A percentile compares a stretch with the other conserved stretches of the same genome.
phyloP scores from a whole-genome alignment of 2,113 vertebrate species.

The Mungos mungo region DNA sequence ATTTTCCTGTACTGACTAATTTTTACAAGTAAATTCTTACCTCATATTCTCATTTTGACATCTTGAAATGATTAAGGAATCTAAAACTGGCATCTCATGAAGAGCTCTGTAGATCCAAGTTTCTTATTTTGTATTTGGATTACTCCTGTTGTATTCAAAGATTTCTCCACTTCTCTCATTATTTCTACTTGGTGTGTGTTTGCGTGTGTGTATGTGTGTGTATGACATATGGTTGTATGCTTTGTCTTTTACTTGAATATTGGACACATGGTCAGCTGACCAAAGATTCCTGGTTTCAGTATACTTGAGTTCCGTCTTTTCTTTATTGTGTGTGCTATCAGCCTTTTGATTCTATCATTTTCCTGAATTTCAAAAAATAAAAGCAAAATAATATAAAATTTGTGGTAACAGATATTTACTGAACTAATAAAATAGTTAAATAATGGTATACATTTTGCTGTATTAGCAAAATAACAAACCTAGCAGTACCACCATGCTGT shows the following conservation, averaged over 20 bases:
- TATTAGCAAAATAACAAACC: neutral
- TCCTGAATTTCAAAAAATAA: neutral
- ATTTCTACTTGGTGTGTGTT: neutral
- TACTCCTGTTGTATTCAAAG: neutral
- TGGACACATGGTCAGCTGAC: neutral
- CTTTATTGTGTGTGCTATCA: neutral
- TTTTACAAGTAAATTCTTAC: conserved; percentile 5
- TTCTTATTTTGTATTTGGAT: neutral
- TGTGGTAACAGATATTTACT: neutral
- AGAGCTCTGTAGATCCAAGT: neutral
- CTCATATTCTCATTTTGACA: neutral
- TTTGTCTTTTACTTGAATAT: neutral
- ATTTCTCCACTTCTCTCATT: neutral
- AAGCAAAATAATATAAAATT: neutral
- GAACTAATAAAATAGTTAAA: neutral
- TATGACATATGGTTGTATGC: neutral
- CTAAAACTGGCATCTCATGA: neutral
- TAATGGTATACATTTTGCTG: neutral
- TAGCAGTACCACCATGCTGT: neutral
- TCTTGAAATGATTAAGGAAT: neutral
- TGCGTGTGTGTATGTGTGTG: too few relatives aligned
- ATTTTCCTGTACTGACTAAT: neutral
- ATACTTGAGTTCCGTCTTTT: neutral
- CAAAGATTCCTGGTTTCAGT: neutral
- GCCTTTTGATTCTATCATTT: conserved; percentile 4